Percentiles rank a stretch among this genome's conserved stretches.
Evolutionary conservation across 2,113 vertebrate species (phyloP).

Genomic region (Nothocercus nigrocapillus): DNA sequence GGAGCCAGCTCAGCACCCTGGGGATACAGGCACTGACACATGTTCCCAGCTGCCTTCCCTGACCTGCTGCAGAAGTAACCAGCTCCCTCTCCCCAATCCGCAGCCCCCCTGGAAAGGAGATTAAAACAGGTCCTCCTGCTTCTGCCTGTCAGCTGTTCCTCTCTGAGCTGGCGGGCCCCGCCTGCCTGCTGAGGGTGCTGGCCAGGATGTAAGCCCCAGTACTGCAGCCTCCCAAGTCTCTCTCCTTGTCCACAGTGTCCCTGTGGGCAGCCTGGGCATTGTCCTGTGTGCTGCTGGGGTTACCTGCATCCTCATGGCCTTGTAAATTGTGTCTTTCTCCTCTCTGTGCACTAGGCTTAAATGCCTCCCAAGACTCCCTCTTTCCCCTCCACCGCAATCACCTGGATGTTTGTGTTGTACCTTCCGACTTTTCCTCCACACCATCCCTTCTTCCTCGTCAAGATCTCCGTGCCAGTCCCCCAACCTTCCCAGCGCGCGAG

Average conservation of each 20-base stretch:
- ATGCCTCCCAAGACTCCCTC: slow-evolving; percentile 78
- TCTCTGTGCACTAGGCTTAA: slow-evolving; percentile 89
- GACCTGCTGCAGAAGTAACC: background rate
- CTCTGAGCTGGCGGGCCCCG: background rate
- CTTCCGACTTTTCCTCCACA: slow-evolving; percentile 78
- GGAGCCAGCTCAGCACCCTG: background rate
- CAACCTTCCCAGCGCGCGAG: slow-evolving; percentile 18
- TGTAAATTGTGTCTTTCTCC: slow-evolving; percentile 80
- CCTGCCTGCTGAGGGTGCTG: fast-evolving
- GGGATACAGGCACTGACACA: background rate
- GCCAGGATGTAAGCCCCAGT: fast-evolving
- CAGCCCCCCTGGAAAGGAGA: background rate
- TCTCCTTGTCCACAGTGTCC: background rate
- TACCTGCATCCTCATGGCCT: slow-evolving; percentile 56
- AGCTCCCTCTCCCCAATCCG: background rate
- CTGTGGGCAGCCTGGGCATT: slow-evolving; percentile 22
- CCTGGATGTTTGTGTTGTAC: slow-evolving; percentile 84
- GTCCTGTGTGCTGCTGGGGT: background rate
- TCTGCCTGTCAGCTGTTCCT: background rate
- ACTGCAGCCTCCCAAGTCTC: background rate
- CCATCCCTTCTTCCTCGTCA: slow-evolving; percentile 79
- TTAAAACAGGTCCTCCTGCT: background rate
- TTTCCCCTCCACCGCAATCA: slow-evolving; percentile 71
- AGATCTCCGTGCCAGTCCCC: slow-evolving; percentile 73
- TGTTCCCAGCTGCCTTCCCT: background rate